These are phyloP conservation scores for Ferrisia virgata DNA, from an alignment of 2,888 invertebrate genomes.

Conservation along the genomic window DNA sequence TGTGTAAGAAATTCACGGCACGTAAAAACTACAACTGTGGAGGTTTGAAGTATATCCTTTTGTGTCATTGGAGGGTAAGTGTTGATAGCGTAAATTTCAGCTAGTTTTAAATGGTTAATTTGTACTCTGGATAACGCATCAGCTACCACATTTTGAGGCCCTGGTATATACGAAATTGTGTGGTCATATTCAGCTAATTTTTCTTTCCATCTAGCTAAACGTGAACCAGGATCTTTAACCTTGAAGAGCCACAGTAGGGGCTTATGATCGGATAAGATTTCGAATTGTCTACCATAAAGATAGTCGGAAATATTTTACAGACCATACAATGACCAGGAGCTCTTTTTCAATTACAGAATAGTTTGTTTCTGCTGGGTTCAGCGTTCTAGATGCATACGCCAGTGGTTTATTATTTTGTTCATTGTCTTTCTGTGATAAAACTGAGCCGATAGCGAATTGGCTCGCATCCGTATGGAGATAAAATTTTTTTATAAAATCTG, in stretches of 20 bases:
- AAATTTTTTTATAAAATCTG: background rate
- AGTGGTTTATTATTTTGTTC: background rate
- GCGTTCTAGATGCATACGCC: background rate
- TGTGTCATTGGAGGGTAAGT: too few relatives aligned
- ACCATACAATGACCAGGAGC: background rate
- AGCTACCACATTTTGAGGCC: background rate
- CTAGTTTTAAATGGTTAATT: too few relatives aligned
- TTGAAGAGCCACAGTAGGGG: background rate
- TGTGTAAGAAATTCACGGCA: too few relatives aligned
- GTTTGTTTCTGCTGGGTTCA: conserved; percentile 7
- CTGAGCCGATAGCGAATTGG: background rate
- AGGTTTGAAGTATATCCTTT: too few relatives aligned
- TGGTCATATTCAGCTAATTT: conserved; percentile 22
- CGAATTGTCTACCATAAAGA: background rate
- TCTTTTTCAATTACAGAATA: background rate
- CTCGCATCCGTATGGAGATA: background rate
- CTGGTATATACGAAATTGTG: background rate
- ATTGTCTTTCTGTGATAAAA: background rate
- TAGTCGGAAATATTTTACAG: background rate
- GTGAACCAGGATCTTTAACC: background rate
- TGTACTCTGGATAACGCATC: background rate
- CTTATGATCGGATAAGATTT: conserved; percentile 1
- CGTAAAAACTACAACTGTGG: too few relatives aligned
- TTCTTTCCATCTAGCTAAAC: background rate
- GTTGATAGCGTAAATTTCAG: too few relatives aligned